phyloP scores from a whole-genome alignment of 2,888 invertebrate genomes.

The Ethmia dodecea region DNA sequence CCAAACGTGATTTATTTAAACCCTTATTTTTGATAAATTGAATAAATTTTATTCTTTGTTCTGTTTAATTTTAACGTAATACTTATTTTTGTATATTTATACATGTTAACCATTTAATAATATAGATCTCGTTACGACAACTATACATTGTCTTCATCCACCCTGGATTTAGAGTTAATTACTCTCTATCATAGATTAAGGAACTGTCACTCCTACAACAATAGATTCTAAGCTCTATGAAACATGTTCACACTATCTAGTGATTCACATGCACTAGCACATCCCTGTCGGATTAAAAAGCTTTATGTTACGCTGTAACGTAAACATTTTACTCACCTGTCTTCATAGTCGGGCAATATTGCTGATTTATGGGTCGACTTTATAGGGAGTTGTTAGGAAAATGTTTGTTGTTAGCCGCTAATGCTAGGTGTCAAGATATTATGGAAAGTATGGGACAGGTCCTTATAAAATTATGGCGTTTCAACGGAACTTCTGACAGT shows the following conservation, averaged over 20 bases:
- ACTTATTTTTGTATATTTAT: too few relatives aligned
- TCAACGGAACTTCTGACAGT: neutral
- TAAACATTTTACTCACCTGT: conserved; percentile 15
- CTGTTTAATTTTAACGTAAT: too few relatives aligned
- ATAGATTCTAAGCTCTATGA: too few relatives aligned
- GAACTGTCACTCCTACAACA: too few relatives aligned
- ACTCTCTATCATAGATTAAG: too few relatives aligned
- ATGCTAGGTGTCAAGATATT: conserved; percentile 12
- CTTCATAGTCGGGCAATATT: conserved; percentile 6
- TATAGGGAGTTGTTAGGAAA: conserved; percentile 17
- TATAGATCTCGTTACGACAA: too few relatives aligned
- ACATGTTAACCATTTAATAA: too few relatives aligned
- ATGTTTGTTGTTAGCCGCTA: conserved; percentile 20
- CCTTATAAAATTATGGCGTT: conserved; percentile 10
- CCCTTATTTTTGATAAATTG: too few relatives aligned
- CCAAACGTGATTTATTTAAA: too few relatives aligned
- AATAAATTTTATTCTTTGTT: too few relatives aligned
- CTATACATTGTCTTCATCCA: too few relatives aligned
- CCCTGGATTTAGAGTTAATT: too few relatives aligned
- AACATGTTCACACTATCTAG: conserved; percentile 13
- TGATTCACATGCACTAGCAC: conserved; percentile 8
- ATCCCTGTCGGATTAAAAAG: conserved; percentile 12
- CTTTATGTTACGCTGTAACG: conserved; percentile 1
- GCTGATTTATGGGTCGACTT: conserved; percentile 16
- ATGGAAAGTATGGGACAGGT: conserved; percentile 3